phyloP scores from a whole-genome alignment of 2,888 invertebrate genomes.

The Nemurella pictetii region DNA sequence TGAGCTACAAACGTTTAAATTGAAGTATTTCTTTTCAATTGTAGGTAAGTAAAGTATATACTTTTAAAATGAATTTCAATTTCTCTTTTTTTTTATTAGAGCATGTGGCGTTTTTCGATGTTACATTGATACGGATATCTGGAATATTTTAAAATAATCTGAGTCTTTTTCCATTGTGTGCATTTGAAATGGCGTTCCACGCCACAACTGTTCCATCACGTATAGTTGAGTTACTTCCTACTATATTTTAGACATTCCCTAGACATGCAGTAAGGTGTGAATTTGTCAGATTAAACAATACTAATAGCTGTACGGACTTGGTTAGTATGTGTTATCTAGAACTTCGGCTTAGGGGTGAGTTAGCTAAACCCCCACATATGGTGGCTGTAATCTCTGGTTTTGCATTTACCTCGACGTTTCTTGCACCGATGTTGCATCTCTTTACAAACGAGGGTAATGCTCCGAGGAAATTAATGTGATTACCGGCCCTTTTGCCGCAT shows the following conservation, averaged over 20 bases:
- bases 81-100: no score
- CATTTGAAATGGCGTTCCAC: no score
- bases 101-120: no score
- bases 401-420: conserved; percentile 7
- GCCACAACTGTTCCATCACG: no score
- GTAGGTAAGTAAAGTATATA: no score
- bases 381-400: conserved; percentile 5
- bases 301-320: neutral
- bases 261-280: neutral
- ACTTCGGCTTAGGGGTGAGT: conserved; percentile 7
- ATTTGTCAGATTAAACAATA: conserved; percentile 5
- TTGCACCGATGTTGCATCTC: conserved; percentile 1
- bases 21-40: neutral
- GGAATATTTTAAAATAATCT: no score
- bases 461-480: conserved; percentile 31
- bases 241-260: neutral
- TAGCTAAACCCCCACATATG: neutral
- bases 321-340: conserved; percentile 8
- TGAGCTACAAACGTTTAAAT: neutral
- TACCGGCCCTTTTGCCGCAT: conserved; percentile 28
- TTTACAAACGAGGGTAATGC: conserved; percentile 1
- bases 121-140: no score
- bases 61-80: no score
- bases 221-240: neutral
- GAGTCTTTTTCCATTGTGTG: no score